phyloP scores from a whole-genome alignment of 2,888 invertebrate genomes.

The Pinctada fucata region DNA sequence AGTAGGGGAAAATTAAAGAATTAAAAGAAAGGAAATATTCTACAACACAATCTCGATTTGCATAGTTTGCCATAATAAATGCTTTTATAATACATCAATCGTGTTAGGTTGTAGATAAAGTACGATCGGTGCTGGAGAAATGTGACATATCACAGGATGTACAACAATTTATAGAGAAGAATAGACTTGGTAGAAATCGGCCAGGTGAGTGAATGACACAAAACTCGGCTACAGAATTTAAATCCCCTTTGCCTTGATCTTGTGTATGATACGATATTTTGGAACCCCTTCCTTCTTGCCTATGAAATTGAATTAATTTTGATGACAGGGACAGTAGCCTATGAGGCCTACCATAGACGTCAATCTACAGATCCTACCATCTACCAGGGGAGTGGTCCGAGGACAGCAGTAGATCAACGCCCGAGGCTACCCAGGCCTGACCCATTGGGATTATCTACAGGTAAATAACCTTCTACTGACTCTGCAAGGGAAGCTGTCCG shows the following conservation, averaged over 20 bases:
- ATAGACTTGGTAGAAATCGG: constrained; percentile 43
- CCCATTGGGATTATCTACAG: too few species aligned
- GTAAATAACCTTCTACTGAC: too few species aligned
- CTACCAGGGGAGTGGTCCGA: not conserved
- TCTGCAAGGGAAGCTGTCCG: too few species aligned
- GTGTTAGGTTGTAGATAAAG: constrained; percentile 51
- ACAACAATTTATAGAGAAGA: constrained; percentile 46
- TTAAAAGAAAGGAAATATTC: too few species aligned
- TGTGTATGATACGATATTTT: not conserved
- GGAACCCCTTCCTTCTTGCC: not conserved
- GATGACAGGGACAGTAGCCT: not conserved
- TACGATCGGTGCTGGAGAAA: constrained; percentile 46
- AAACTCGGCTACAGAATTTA: not conserved
- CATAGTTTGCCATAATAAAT: too few species aligned
- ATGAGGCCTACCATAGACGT: not conserved
- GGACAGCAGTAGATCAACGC: too few species aligned
- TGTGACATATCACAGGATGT: constrained; percentile 52
- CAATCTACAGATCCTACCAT: not conserved
- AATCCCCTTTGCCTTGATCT: not conserved
- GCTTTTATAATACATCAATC: too few species aligned
- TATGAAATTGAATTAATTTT: not conserved
- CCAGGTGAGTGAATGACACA: constrained; percentile 46
- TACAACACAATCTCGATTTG: too few species aligned
- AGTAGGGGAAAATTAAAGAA: too few species aligned
- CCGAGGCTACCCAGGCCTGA: too few species aligned